phyloP scores from a whole-genome alignment of 2,888 invertebrate species.

The Rhagonycha lutea region DNA sequence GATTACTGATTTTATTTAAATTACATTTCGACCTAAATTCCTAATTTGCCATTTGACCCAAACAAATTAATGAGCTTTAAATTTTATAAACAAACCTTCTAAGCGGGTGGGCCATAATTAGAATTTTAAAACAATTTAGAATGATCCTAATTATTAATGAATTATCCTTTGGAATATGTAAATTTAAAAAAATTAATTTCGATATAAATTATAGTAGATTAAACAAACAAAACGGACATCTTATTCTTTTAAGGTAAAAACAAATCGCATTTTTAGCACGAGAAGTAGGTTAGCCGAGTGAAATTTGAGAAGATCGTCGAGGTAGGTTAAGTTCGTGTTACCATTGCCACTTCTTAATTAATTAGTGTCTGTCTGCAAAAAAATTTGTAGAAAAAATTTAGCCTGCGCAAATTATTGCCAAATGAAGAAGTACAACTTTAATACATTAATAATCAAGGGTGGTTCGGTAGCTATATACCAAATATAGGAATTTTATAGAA shows the following conservation, averaged over 20 bases:
- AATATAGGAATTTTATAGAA: no score
- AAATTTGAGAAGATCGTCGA: slow-evolving; percentile 32
- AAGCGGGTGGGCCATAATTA: neutral
- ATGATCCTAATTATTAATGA: neutral
- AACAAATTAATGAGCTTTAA: slow-evolving; percentile 3
- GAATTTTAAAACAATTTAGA: neutral
- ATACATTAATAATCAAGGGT: neutral
- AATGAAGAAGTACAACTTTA: neutral
- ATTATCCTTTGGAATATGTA: neutral
- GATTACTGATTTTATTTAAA: slow-evolving; percentile 1
- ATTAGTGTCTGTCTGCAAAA: slow-evolving; percentile 7
- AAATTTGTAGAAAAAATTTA: neutral
- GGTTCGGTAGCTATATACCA: neutral
- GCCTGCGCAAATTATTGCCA: neutral
- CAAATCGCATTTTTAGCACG: slow-evolving; percentile 19
- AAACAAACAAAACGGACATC: slow-evolving; percentile 14
- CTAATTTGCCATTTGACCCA: neutral
- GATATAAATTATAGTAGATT: neutral
- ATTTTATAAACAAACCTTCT: neutral
- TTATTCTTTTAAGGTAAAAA: slow-evolving; percentile 9
- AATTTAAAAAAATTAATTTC: neutral
- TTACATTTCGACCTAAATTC: neutral
- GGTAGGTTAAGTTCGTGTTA: slow-evolving; percentile 35
- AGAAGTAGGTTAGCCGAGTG: slow-evolving; percentile 26
- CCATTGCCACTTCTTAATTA: slow-evolving; percentile 29